Percentiles rank a stretch among this genome's conserved stretches.
These are phyloP conservation scores for Apis laboriosa DNA, from an alignment of 1,140 invertebrate species.

Conservation along the genomic window DNA sequence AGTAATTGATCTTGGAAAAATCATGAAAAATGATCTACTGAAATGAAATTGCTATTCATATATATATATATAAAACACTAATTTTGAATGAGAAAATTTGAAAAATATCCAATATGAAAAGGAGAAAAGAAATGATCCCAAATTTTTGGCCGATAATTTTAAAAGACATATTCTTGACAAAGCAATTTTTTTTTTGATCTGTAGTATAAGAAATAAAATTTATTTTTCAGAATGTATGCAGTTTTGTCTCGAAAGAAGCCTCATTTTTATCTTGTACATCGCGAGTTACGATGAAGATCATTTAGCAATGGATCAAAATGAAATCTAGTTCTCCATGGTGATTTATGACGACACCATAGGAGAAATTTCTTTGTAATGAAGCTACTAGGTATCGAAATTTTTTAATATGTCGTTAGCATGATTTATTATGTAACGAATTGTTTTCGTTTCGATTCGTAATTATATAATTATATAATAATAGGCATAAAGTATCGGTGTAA, in stretches of 20 bases:
- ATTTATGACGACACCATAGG: conserved; percentile 6
- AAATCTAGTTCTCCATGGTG: background rate
- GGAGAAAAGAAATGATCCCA: no score
- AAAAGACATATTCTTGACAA: background rate
- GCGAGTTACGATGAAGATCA: background rate
- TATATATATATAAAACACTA: no score
- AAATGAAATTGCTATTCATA: background rate
- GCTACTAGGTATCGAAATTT: background rate
- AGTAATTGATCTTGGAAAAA: no score
- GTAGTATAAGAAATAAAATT: background rate
- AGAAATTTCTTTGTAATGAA: background rate
- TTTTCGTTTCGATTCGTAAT: background rate
- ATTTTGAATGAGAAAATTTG: background rate
- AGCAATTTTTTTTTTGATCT: background rate
- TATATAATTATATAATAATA: conserved; percentile 8
- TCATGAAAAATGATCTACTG: no score
- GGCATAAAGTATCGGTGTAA: background rate
- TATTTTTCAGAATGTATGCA: background rate
- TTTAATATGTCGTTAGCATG: conserved; percentile 11
- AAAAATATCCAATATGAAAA: no score
- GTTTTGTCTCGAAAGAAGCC: background rate
- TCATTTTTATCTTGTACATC: background rate
- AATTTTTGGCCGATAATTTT: no score
- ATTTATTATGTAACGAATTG: conserved; percentile 6
- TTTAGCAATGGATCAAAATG: background rate